These are phyloP conservation scores for Hypothenemus hampei DNA, from an alignment of 1,140 invertebrate species.

Conservation along the genomic window DNA sequence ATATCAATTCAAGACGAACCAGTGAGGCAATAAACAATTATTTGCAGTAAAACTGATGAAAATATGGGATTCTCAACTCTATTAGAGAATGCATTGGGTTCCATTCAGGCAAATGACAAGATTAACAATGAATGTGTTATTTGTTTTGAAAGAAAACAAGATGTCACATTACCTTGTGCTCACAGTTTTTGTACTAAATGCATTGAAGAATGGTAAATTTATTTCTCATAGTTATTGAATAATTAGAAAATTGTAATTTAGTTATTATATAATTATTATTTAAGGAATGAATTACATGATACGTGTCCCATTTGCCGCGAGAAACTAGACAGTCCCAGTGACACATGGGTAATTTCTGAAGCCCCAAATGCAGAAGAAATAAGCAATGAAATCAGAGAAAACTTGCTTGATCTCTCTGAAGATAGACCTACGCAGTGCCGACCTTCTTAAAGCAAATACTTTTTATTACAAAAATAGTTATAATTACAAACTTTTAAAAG, in stretches of 20 bases:
- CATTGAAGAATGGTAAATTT: conserved; percentile 59
- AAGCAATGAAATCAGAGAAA: conserved; percentile 51
- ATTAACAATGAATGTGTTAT: conserved; percentile 60
- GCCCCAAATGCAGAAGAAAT: conserved; percentile 58
- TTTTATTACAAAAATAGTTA: too few relatives aligned
- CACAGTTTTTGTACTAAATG: conserved; percentile 65
- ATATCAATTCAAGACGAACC: background rate
- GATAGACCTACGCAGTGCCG: conserved; percentile 29
- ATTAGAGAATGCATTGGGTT: conserved; percentile 19
- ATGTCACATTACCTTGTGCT: conserved; percentile 61
- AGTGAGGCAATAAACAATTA: background rate
- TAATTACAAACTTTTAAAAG: too few relatives aligned
- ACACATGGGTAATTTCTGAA: conserved; percentile 64
- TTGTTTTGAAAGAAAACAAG: conserved; percentile 63
- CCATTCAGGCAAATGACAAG: conserved; percentile 8
- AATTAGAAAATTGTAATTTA: background rate
- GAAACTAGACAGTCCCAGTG: conserved; percentile 55
- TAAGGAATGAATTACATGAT: conserved; percentile 60
- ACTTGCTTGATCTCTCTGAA: conserved; percentile 37
- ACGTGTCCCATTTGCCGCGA: conserved; percentile 66
- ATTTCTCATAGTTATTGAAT: background rate
- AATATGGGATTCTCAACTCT: conserved; percentile 30
- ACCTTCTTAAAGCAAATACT: conserved; percentile 37
- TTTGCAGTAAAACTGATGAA: background rate
- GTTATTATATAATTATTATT: too few relatives aligned